Evolutionary conservation across 2,797 vertebrate genomes (phyloP).

Genomic region (Scomberomorus guttatus): DNA sequence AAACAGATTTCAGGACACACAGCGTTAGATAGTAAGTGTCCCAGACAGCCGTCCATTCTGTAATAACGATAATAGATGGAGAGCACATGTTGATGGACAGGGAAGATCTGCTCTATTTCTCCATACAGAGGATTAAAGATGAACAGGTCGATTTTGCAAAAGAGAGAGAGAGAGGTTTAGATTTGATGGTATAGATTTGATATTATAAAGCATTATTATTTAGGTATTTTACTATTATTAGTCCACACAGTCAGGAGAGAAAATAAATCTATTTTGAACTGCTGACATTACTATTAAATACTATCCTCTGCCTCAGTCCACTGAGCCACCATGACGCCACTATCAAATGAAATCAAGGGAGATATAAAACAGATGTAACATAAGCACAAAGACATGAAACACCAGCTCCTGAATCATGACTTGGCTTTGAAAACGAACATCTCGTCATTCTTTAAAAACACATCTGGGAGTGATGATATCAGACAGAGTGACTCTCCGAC

Average conservation of each 20-base stretch:
- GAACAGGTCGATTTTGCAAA: conserved; percentile 55
- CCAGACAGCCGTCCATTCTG: conserved; percentile 40
- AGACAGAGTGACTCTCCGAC: conserved; percentile 2
- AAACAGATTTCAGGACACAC: conserved; percentile 18
- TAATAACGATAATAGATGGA: conserved; percentile 60
- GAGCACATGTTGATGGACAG: conserved; percentile 47
- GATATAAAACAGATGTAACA: conserved; percentile 53
- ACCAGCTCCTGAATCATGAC: conserved; percentile 4
- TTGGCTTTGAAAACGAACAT: conserved; percentile 32
- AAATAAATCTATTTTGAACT: background rate
- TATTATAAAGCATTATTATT: background rate
- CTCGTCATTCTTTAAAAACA: conserved; percentile 37
- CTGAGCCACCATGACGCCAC: conserved; percentile 9
- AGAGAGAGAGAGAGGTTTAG: conserved; percentile 23
- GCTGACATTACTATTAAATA: conserved; percentile 23
- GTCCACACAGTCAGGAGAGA: background rate
- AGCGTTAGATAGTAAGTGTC: conserved; percentile 10
- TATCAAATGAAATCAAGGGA: conserved; percentile 13
- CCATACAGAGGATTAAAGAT: conserved; percentile 65
- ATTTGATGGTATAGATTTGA: background rate
- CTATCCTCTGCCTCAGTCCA: conserved; percentile 5
- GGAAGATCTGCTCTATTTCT: conserved; percentile 61
- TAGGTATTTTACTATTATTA: background rate
- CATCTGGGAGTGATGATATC: conserved; percentile 50
- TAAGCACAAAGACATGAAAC: conserved; percentile 20